Evolutionary conservation across 2,797 vertebrate species (phyloP).

Genomic region (Emys orbicularis): DNA sequence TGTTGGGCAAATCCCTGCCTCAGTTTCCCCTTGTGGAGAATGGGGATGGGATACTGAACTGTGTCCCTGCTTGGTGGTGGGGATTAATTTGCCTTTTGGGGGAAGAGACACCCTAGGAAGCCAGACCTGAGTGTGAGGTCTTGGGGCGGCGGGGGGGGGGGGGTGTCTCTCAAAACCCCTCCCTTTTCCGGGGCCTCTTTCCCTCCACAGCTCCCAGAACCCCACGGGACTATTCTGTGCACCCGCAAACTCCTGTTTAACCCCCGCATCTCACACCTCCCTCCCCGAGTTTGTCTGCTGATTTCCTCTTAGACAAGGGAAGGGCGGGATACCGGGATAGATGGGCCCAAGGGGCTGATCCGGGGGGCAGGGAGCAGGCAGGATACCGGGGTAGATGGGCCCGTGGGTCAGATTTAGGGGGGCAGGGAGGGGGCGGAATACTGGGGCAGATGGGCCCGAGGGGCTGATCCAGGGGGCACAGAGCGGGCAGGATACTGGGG

Average conservation of each 20-base stretch:
- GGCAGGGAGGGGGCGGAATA: neutral
- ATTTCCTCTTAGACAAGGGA: neutral
- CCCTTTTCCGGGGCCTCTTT: neutral
- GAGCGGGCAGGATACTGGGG: neutral
- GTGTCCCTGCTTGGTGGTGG: too few species aligned
- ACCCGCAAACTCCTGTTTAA: neutral
- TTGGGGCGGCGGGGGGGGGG: too few species aligned
- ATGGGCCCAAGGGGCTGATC: neutral
- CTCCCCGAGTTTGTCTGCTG: neutral
- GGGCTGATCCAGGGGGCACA: too few species aligned
- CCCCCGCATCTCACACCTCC: too few species aligned
- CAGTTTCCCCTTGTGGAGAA: neutral
- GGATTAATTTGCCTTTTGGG: too few species aligned
- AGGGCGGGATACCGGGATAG: neutral
- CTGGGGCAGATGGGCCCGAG: neutral
- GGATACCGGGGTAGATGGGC: neutral
- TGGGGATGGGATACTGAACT: too few species aligned
- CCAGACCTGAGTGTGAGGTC: neutral
- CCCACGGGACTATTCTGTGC: neutral
- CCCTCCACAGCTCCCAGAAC: accelerated
- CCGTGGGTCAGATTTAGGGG: neutral
- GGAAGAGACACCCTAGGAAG: neutral
- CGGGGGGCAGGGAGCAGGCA: too few species aligned
- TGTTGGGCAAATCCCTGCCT: neutral
- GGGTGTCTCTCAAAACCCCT: too few species aligned